Base-by-base conservation (phyloP, 2,888 invertebrate genomes). In the Apamea monoglypha region DNA sequence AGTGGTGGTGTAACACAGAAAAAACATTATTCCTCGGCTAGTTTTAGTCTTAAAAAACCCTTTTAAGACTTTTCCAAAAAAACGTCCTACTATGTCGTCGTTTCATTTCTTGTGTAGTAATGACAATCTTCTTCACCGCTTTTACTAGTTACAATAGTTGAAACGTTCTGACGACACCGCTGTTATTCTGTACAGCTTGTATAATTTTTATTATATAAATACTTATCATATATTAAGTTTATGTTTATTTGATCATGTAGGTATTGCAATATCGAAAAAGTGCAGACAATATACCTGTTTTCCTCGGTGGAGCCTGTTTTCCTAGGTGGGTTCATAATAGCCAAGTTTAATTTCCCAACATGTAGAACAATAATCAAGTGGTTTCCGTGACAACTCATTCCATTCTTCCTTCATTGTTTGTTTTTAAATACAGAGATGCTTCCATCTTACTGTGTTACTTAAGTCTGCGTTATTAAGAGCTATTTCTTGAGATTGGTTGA, bases 281-380 rank as follows among this genome's bases (percentile, higher is more conserved):
- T 68, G 44, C 44, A n/a, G 10, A 67, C 21, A 67, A 67, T 67
- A 40, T n/a, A 40, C 6, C 36, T 32, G 66, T 25, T 66, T 66
- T 40, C 25, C 7, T 25, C 36, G 36, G 21, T 25, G 25, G 12
- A 7, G 40, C 18, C 32, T 29, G 36, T 25, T 66, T 64, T 66
- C 36, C 1, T n/a, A 16, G 40, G 8, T 16, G 16, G n/a, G n/a
- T 16, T 40, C 16, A 40, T 25, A 66, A 36, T 25, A 25, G 25
- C 25, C 25, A 14, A 71, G 25, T 56, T 71, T 56, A n/a, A n/a
- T 36, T 56, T 36, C 36, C n/a, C 18, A 71, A 36, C 18, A n/a
- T 56, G n/a, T 18, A n/a, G 36, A 56, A 68, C 44, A 68, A 68
- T 68, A 67, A 68, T 44, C 18, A 18, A 68, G 18, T 44, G 68